A percentile compares a stretch with the other conserved stretches of the same genome.
Evolutionary conservation across 2,888 invertebrate genomes (phyloP).

Genomic region (Sphinx pinastri): DNA sequence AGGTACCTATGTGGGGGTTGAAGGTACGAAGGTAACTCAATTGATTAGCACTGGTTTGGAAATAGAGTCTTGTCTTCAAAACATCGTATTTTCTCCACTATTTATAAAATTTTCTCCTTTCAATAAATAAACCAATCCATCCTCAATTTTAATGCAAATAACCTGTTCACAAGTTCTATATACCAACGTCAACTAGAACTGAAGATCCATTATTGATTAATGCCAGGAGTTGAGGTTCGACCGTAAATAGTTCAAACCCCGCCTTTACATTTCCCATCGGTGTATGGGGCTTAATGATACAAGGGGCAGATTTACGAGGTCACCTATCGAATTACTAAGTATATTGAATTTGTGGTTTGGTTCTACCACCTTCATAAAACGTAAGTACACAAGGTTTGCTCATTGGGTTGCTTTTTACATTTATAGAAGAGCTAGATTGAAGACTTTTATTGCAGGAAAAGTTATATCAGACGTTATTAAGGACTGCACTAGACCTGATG

Average conservation of each 20-base stretch:
- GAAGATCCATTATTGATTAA: slow-evolving; percentile 6
- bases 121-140: background rate
- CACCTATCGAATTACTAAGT: background rate
- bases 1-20: too few species aligned
- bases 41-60: too few species aligned
- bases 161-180: background rate
- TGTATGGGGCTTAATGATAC: slow-evolving; percentile 23
- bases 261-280: slow-evolving; percentile 22
- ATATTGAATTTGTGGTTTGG: background rate
- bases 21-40: too few species aligned
- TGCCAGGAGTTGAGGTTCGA: background rate
- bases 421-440: background rate
- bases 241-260: slow-evolving; percentile 13
- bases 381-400: background rate
- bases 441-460: too few species aligned
- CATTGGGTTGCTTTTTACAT: background rate
- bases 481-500: too few species aligned
- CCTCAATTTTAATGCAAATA: background rate
- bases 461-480: too few species aligned
- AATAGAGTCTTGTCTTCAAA: too few species aligned
- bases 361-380: slow-evolving; percentile 1
- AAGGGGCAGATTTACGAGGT: slow-evolving; percentile 20
- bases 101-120: too few species aligned
- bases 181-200: background rate
- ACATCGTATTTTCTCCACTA: too few species aligned